Conservation (phyloP, 2,113 vertebrate genomes). For the Rhipidura dahli region DNA sequence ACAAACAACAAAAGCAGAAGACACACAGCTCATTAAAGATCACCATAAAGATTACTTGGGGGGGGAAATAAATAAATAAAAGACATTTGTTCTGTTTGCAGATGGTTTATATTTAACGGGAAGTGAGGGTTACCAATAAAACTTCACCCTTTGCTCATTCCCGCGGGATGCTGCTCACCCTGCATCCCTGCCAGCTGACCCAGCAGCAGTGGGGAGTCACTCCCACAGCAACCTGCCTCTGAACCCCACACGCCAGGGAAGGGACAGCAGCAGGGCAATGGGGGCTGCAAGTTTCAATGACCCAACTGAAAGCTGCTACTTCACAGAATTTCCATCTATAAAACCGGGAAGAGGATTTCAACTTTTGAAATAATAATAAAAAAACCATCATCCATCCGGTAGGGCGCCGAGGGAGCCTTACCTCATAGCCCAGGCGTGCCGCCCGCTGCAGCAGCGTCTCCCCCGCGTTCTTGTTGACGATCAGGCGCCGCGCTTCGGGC, state of each 20-base stretch:
- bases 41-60: background rate
- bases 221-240: background rate
- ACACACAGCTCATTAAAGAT: background rate
- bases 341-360: background rate
- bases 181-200: background rate
- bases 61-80: background rate
- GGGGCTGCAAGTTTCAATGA: rapidly evolving
- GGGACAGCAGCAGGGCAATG: rapidly evolving
- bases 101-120: background rate
- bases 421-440: conserved; percentile 93
- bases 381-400: rapidly evolving
- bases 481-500: conserved; percentile 90
- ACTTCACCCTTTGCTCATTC: background rate
- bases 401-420: conserved; percentile 28
- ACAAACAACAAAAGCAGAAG: background rate
- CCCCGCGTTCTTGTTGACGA: conserved; percentile 97
- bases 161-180: background rate
- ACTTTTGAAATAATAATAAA: rapidly evolving
- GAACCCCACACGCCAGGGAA: rapidly evolving
- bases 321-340: rapidly evolving
- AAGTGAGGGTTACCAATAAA: background rate
- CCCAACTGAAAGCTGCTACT: background rate
- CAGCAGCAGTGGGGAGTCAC: background rate
- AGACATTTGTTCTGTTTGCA: background rate
- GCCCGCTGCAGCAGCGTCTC: conserved; percentile 96